A percentile compares a stretch with the other conserved stretches of the same genome.
Conservation (phyloP, 2,113 vertebrate genomes). For the Pterocles orientalis region DNA sequence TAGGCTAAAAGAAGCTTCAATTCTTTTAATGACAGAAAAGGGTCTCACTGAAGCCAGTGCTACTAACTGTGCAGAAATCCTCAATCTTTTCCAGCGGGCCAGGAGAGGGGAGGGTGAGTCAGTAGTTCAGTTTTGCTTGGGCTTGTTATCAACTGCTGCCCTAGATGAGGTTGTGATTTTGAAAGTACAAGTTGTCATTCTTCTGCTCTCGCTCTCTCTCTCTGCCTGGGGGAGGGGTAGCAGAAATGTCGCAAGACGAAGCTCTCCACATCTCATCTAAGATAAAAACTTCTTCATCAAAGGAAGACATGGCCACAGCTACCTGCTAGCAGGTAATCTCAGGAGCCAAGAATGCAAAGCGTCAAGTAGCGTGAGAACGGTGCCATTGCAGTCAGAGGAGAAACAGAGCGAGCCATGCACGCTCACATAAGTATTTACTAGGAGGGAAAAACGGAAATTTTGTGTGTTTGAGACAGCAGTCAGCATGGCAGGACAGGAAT, state of each 20-base stretch:
- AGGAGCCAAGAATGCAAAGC: background rate
- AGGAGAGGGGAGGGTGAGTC: slow-evolving; percentile 20
- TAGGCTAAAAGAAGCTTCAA: background rate
- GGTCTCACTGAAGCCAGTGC: background rate
- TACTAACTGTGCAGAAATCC: background rate
- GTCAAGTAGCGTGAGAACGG: slow-evolving; percentile 17
- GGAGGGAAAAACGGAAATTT: background rate
- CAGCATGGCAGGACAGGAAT: background rate
- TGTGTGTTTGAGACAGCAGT: background rate
- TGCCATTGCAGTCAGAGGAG: background rate
- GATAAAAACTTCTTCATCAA: slow-evolving; percentile 45
- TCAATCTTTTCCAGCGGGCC: background rate
- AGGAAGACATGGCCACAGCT: background rate
- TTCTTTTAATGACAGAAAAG: background rate
- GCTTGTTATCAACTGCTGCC: slow-evolving; percentile 58
- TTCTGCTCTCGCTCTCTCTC: background rate
- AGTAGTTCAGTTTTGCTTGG: slow-evolving; percentile 46
- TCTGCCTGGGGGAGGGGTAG: background rate
- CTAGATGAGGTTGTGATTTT: slow-evolving; percentile 45
- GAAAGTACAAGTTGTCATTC: slow-evolving; percentile 39
- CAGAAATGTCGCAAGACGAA: slow-evolving; percentile 49
- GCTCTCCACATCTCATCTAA: background rate
- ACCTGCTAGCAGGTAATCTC: background rate
- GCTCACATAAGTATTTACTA: background rate
- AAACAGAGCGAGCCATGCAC: accelerated